Evolutionary conservation across 2,888 invertebrate genomes (phyloP).

Genomic region (Standfussiana lucernea): DNA sequence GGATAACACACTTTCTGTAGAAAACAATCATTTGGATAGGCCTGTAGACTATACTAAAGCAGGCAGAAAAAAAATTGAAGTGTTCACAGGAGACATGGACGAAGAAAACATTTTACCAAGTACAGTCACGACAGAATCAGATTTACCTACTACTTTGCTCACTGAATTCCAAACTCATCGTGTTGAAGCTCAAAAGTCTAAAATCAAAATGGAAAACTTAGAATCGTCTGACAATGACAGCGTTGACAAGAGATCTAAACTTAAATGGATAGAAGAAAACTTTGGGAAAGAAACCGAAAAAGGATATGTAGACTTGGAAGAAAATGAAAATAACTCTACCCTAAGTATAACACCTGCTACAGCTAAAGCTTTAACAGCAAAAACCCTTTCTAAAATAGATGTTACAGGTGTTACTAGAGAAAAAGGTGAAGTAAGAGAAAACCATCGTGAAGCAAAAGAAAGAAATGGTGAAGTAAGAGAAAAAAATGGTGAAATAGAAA

Average conservation of each 20-base stretch:
- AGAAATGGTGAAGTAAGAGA: background rate
- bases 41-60: background rate
- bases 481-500: background rate
- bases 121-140: slow-evolving; percentile 20
- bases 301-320: slow-evolving; percentile 48
- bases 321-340: slow-evolving; percentile 19
- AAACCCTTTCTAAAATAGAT: slow-evolving; percentile 49
- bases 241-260: slow-evolving; percentile 46
- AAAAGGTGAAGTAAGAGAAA: slow-evolving; percentile 36
- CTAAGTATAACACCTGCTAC: background rate
- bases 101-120: slow-evolving; percentile 54
- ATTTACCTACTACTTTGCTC: slow-evolving; percentile 4
- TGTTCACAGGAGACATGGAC: slow-evolving; percentile 67
- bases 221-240: slow-evolving; percentile 38
- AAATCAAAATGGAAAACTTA: slow-evolving; percentile 34
- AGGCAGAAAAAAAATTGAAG: slow-evolving; percentile 61
- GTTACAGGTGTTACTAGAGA: slow-evolving; percentile 73
- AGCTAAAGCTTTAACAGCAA: slow-evolving; percentile 3
- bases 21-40: slow-evolving; percentile 24
- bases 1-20: slow-evolving; percentile 11
- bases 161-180: slow-evolving; percentile 9
- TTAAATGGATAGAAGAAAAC: slow-evolving; percentile 76
- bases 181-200: slow-evolving; percentile 4
- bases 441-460: background rate
- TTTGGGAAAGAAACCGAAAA: slow-evolving; percentile 68